Conservation (phyloP, 2,113 vertebrate genomes). For the Salvelinus namaycush region DNA sequence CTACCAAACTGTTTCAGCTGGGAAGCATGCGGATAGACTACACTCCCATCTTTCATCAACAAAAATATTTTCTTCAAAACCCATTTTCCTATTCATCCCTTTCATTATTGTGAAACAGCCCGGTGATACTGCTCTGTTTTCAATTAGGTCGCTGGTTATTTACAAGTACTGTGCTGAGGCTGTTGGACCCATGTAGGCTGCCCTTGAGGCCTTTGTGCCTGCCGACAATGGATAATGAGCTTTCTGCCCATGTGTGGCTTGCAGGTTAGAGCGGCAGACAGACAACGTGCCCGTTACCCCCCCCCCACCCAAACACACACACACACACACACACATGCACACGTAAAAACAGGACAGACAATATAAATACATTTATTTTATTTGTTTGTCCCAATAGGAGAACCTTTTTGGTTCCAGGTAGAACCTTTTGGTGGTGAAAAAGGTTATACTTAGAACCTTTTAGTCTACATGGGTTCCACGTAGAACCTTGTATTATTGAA, state of each 20-base stretch:
- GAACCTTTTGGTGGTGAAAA: too few relatives aligned
- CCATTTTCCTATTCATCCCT: conserved; percentile 80
- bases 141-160: conserved; percentile 82
- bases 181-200: conserved; percentile 65
- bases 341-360: too few relatives aligned
- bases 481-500: too few relatives aligned
- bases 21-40: conserved; percentile 23
- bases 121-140: conserved; percentile 80
- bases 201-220: conserved; percentile 81
- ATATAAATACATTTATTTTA: too few relatives aligned
- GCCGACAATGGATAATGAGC: conserved; percentile 93
- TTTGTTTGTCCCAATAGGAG: background rate
- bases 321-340: conserved; percentile 33
- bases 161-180: conserved; percentile 78
- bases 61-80: conserved; percentile 67
- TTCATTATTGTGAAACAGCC: conserved; percentile 81
- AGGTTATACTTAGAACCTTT: too few relatives aligned
- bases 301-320: conserved; percentile 1
- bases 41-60: conserved; percentile 66
- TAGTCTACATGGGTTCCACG: too few relatives aligned
- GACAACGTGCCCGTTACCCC: conserved; percentile 72
- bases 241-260: conserved; percentile 80
- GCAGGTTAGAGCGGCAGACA: conserved; percentile 79
- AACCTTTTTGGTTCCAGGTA: too few relatives aligned
- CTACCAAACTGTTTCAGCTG: conserved; percentile 1